A percentile compares a stretch with the other conserved stretches of the same genome.
phyloP scores from a whole-genome alignment of 2,113 vertebrate genomes.

The Scatophagus argus region DNA sequence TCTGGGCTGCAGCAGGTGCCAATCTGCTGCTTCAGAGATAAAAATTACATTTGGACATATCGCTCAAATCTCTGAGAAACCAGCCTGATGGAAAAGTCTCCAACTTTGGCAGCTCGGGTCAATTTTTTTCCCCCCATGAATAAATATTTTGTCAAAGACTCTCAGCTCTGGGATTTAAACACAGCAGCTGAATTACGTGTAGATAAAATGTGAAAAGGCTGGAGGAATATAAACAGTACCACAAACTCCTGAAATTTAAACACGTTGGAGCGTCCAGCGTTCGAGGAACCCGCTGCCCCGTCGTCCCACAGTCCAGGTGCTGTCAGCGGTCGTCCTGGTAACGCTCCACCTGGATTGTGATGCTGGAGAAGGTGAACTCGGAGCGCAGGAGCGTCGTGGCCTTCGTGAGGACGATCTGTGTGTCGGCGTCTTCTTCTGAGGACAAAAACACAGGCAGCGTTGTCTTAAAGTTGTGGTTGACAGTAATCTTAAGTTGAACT shows the following conservation, averaged over 20 bases:
- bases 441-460: constrained; percentile 8
- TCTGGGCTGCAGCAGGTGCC: not conserved
- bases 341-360: constrained; percentile 90
- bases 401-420: constrained; percentile 82
- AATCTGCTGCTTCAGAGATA: constrained; percentile 6
- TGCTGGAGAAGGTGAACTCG: constrained; percentile 84
- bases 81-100: not conserved
- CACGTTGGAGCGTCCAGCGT: not conserved
- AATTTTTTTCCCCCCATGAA: not conserved
- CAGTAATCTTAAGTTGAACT: not conserved
- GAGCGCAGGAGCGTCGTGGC: constrained; percentile 82
- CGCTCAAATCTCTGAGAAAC: not conserved
- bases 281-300: constrained; percentile 30
- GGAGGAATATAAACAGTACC: not conserved
- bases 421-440: constrained; percentile 80
- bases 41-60: not conserved
- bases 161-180: not conserved
- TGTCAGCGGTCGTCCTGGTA: constrained; percentile 75
- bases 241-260: not conserved
- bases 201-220: not conserved
- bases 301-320: constrained; percentile 63
- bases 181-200: not conserved
- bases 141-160: not conserved
- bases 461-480: not conserved
- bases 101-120: not conserved